Base-by-base conservation (phyloP, 2,888 invertebrate genomes). In the Oligia strigilis region DNA sequence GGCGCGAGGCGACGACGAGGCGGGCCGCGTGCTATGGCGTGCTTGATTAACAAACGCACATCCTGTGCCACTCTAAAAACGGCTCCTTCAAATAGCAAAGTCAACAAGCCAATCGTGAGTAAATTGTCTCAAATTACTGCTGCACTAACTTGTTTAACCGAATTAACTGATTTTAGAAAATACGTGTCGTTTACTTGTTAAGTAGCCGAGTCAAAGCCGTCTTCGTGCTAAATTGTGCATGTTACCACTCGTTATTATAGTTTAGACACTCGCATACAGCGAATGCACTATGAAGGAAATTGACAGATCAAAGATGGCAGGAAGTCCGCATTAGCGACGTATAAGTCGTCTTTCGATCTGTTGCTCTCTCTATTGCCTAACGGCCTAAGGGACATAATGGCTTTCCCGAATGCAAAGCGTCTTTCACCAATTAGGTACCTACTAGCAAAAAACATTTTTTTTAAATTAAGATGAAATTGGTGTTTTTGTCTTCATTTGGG, bases 281-380 rank as follows among this genome's bases (percentile, higher is more conserved):
- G 91, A 94, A 91, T 95, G 95, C 95, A 96, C 90, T 93, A 92
- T 92, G 91, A 92, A 95, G 94, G 93, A 95, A 96, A 96, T 96
- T 96, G 95, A 94, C 93, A 93, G 93, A 95, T 93, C 94, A 96
- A 95, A 95, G 95, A 94, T 92, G 92, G 85, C 95, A 94, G 96
- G 96, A 96, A 94, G 96, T 95, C 91, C 93, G 93, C 94, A 96
- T 96, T 96, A 96, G 92, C 93, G 92, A 91, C 90, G 92, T 91
- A 91, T 92, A 91, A 93, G 92, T 90, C 92, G 91, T 92, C 92
- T 93, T 94, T 94, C 94, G 94, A 95, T 93, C 90, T 84, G 81
- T 80, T 89, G 90, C 91, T 92, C 91, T 91, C 90, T 90, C 92
- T 92, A 90, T 88, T 88, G 83, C 86, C 73, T 82, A 85, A 89